phyloP scores from a whole-genome alignment of 2,888 invertebrate species.

The Eupithecia centaureata region DNA sequence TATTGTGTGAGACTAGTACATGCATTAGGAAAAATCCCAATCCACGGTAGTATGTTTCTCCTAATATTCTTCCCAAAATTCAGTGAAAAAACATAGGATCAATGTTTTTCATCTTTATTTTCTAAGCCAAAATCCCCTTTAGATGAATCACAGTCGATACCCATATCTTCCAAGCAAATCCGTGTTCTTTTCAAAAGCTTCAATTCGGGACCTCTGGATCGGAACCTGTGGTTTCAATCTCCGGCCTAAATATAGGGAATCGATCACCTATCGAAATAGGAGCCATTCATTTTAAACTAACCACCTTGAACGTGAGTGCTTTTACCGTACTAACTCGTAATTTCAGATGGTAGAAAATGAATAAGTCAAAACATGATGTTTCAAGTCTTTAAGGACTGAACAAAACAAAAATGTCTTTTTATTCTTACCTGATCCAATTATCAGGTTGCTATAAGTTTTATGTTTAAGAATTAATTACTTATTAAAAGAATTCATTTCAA shows the following conservation, averaged over 20 bases:
- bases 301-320: constrained; percentile 20
- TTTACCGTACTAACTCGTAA: constrained; percentile 8
- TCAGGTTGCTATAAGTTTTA: not conserved
- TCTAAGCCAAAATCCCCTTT: constrained; percentile 26
- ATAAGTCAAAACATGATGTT: too few species aligned
- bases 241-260: constrained; percentile 37
- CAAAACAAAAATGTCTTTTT: not conserved
- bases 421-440: not conserved
- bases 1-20: too few species aligned
- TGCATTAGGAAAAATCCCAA: too few species aligned
- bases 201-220: constrained; percentile 32
- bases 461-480: not conserved
- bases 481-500: not conserved
- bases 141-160: constrained; percentile 25
- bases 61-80: not conserved
- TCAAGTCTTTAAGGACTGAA: too few species aligned
- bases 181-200: constrained; percentile 34
- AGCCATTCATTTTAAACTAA: constrained; percentile 33
- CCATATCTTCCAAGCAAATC: constrained; percentile 24
- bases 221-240: constrained; percentile 35
- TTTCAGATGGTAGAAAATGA: not conserved
- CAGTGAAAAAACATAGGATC: not conserved
- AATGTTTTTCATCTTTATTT: constrained; percentile 7
- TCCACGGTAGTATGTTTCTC: too few species aligned
- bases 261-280: constrained; percentile 37